These are phyloP conservation scores for Siderastrea radians DNA, from an alignment of 92 coral and sea anemone genomes.

Conservation along the genomic window DNA sequence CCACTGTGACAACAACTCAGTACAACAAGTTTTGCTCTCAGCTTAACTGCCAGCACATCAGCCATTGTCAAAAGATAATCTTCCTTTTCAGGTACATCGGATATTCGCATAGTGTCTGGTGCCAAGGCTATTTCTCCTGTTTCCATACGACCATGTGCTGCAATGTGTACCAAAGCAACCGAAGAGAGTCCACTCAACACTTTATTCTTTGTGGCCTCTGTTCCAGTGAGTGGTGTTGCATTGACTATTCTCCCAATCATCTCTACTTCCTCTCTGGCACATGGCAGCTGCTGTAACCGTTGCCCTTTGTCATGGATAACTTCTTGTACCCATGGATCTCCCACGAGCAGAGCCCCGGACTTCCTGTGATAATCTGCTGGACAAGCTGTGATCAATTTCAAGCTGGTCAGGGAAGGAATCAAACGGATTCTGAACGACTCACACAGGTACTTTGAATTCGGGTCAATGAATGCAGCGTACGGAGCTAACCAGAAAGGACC, in stretches of 20 bases:
- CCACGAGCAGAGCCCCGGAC: constrained; percentile 27
- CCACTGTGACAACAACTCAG: constrained; percentile 60
- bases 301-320: background rate
- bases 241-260: constrained; percentile 37
- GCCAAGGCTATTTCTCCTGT: constrained; percentile 48
- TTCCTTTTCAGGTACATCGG: background rate
- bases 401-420: constrained; percentile 18
- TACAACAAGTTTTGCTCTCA: constrained; percentile 47
- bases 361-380: constrained; percentile 2
- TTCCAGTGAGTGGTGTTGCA: constrained; percentile 24
- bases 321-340: constrained; percentile 52
- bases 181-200: constrained; percentile 17
- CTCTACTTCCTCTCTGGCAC: constrained; percentile 35
- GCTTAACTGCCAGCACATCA: constrained; percentile 4
- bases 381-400: constrained; percentile 13
- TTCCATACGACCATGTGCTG: constrained; percentile 53
- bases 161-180: constrained; percentile 48
- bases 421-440: constrained; percentile 29
- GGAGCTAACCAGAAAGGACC: constrained; percentile 27
- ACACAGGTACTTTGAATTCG: background rate
- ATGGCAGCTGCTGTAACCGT: background rate
- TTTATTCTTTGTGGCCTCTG: constrained; percentile 37
- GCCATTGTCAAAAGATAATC: constrained; percentile 37
- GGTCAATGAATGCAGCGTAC: constrained; percentile 13
- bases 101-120: constrained; percentile 14